Base-by-base conservation (phyloP, 1,140 invertebrate species). In the Cylas formicarius region DNA sequence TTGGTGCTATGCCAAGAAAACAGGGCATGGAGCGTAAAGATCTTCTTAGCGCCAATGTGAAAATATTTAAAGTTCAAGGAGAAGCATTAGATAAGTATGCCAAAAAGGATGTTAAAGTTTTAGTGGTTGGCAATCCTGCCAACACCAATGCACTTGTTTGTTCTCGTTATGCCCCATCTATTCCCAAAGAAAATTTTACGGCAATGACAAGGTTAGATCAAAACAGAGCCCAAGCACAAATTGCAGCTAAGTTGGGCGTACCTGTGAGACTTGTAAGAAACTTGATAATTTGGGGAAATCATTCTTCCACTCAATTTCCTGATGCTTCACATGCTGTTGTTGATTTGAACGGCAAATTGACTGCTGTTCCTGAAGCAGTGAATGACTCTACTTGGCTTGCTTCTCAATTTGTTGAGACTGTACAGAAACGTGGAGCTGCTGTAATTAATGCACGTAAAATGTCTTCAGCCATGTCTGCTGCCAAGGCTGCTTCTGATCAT, bases 1-100 rank as follows among this genome's bases (percentile, higher is more conserved):
- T 99, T 24, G 97, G 97, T 28, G 84, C 97, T 4, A 99, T 99
- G 96, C 97, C 97, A 0, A 79, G 97, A 11, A 89, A 85, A 61
- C 88, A 99, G 64, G 96, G 96, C 29, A 99, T 99, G 97, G 96
- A 99, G 66, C 78, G 97, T 26, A 99, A 98, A 69, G 97, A 99
- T 66, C 68, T 90, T 17, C 64, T 89, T 0, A 85, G 90, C 24
- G 95, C 95, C 6, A 99, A 99, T 73, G 94, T 98, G 4, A 94
- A 93, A 65, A 99, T 99, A 58, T 99, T 99, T 68, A 97, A 97
- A 72, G 84, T 82, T 23, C 86, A 89, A 72, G 97, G 96, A 10
- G 77, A 91, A 62, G 93, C 96, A 9, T 65, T 99, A 1, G 86
- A 98, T 50, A 82, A 93, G 67, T 80, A 81, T 67, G 91, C 96